Percentiles rank a stretch among this genome's conserved stretches.
Conservation (phyloP, 2,888 invertebrate genomes). For the Cosmopolites sordidus region DNA sequence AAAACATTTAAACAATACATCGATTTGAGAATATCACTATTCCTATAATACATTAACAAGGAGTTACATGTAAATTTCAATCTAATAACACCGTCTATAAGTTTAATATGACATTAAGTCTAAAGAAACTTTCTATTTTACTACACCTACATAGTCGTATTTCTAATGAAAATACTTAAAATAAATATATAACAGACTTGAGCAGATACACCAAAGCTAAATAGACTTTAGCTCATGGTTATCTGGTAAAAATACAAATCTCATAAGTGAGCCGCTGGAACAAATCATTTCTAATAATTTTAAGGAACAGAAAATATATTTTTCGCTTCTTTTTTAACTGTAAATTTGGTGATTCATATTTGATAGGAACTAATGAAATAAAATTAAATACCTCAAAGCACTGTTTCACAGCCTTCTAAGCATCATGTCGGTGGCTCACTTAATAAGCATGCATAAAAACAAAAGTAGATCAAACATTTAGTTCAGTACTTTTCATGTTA, state of each 20-base stretch:
- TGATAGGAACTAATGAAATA: too few species aligned
- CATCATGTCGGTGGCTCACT: not conserved
- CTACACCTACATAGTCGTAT: not conserved
- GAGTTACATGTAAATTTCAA: conserved; percentile 10
- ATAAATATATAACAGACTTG: not conserved
- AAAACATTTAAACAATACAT: conserved; percentile 4
- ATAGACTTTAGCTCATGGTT: too few species aligned
- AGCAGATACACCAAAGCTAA: not conserved
- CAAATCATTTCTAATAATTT: too few species aligned
- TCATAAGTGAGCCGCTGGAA: too few species aligned
- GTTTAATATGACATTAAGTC: conserved; percentile 12
- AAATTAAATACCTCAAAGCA: not conserved
- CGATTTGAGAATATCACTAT: conserved; percentile 17
- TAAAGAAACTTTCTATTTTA: conserved; percentile 2
- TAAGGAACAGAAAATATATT: too few species aligned
- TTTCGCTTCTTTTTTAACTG: too few species aligned
- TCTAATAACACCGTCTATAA: conserved; percentile 16
- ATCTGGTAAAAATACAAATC: too few species aligned
- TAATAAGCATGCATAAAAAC: not conserved
- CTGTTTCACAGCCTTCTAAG: not conserved
- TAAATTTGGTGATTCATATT: too few species aligned
- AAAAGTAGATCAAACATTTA: not conserved
- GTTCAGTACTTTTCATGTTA: not conserved
- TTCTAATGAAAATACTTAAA: not conserved
- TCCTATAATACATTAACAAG: conserved; percentile 19